phyloP scores from a whole-genome alignment of 1,140 invertebrate species.

The Drosophila quadrilineata region DNA sequence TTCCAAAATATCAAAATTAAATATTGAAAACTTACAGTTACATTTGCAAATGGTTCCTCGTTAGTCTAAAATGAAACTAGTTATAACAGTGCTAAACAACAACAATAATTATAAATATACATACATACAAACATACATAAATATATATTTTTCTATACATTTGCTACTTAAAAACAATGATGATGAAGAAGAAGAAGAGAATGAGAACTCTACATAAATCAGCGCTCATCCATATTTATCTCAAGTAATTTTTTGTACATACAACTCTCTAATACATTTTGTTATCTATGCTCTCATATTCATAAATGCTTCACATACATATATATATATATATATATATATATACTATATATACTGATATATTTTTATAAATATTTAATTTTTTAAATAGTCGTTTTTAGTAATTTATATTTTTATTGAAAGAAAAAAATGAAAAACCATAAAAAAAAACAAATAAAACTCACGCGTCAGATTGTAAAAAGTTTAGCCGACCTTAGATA shows the following conservation, averaged over 20 bases:
- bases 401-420: slow-evolving; percentile 79
- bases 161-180: slow-evolving; percentile 48
- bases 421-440: slow-evolving; percentile 50
- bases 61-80: slow-evolving; percentile 78
- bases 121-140: slow-evolving; percentile 12
- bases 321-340: slow-evolving; percentile 18
- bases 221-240: slow-evolving; percentile 41
- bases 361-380: slow-evolving; percentile 79
- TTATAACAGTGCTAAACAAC: slow-evolving; percentile 69
- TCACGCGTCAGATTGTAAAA: slow-evolving; percentile 61
- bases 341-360: slow-evolving; percentile 30
- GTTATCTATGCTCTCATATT: slow-evolving; percentile 52
- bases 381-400: slow-evolving; percentile 80
- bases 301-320: slow-evolving; percentile 21
- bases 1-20: slow-evolving; percentile 77
- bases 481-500: slow-evolving; percentile 49
- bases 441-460: slow-evolving; percentile 50
- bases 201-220: slow-evolving; percentile 15
- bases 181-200: too few species aligned
- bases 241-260: slow-evolving; percentile 49
- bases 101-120: background rate
- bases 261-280: slow-evolving; percentile 37
- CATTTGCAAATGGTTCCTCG: slow-evolving; percentile 79
- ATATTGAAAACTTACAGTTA: slow-evolving; percentile 56
- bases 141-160: slow-evolving; percentile 61